Evolutionary conservation across 2,113 vertebrate genomes (phyloP).

Genomic region (Periophthalmodon schlosseri): DNA sequence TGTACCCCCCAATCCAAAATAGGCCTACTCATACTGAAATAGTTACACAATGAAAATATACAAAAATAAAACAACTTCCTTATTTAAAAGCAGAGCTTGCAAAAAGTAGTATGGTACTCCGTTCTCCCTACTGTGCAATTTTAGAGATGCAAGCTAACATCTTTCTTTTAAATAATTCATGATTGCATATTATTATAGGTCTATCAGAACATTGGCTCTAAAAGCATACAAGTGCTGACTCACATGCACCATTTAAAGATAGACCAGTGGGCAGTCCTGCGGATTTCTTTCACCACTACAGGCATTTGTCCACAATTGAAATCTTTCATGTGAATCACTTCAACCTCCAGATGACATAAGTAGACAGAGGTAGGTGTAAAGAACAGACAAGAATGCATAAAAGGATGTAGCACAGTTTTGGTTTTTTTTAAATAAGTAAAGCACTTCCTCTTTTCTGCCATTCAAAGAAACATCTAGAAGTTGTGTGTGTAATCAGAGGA

Average conservation of each 20-base stretch:
- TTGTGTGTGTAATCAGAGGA: conserved; percentile 8
- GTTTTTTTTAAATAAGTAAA: background rate
- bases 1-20: background rate
- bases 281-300: conserved; percentile 42
- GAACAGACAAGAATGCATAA: conserved; percentile 1
- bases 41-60: background rate
- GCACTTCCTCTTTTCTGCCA: background rate
- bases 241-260: conserved; percentile 39
- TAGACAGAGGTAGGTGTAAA: conserved; percentile 9
- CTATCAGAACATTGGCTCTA: conserved; percentile 9
- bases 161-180: background rate
- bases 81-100: conserved; percentile 18
- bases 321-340: conserved; percentile 37
- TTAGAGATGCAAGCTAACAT: background rate
- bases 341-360: conserved; percentile 16
- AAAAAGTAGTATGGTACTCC: conserved; percentile 1
- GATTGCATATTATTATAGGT: background rate
- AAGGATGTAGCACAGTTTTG: background rate
- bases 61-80: conserved; percentile 35
- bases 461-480: conserved; percentile 3
- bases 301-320: conserved; percentile 18
- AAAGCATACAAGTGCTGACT: conserved; percentile 44
- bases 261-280: conserved; percentile 36
- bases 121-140: conserved; percentile 8
- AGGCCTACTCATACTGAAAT: background rate